Evolutionary conservation across 2,888 invertebrate species (phyloP).

Genomic region (Orthonevra nobilis): DNA sequence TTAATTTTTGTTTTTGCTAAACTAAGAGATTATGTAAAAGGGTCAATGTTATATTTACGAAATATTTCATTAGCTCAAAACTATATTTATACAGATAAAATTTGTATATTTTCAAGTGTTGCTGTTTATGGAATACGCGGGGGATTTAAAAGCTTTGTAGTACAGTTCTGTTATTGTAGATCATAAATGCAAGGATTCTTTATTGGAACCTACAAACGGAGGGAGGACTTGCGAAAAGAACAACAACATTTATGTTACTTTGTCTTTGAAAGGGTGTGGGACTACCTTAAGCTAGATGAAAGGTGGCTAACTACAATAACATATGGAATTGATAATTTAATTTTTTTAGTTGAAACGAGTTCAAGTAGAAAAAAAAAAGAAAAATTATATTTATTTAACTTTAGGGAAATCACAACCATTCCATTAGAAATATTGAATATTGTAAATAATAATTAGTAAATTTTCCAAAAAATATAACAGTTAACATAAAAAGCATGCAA

Average conservation of each 20-base stretch:
- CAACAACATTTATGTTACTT: conserved; percentile 21
- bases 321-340: conserved; percentile 30
- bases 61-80: conserved; percentile 20
- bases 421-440: conserved; percentile 50
- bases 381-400: conserved; percentile 28
- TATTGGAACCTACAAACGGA: conserved; percentile 37
- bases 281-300: conserved; percentile 53
- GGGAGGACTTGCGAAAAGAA: conserved; percentile 30
- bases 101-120: conserved; percentile 17
- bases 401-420: conserved; percentile 62
- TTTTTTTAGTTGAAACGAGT: conserved; percentile 37
- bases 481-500: conserved; percentile 35
- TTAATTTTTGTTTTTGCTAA: conserved; percentile 25
- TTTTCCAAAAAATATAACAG: conserved; percentile 18
- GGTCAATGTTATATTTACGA: conserved; percentile 57
- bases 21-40: conserved; percentile 57
- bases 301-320: conserved; percentile 41
- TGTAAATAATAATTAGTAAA: conserved; percentile 26
- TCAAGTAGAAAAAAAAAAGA: conserved; percentile 22
- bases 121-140: conserved; percentile 43
- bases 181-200: conserved; percentile 30
- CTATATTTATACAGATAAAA: background rate
- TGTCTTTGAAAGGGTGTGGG: conserved; percentile 10
- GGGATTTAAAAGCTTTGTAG: conserved; percentile 26
- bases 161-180: conserved; percentile 19